Evolutionary conservation across 2,888 invertebrate genomes (phyloP).

Genomic region (Diplolepis rosae): DNA sequence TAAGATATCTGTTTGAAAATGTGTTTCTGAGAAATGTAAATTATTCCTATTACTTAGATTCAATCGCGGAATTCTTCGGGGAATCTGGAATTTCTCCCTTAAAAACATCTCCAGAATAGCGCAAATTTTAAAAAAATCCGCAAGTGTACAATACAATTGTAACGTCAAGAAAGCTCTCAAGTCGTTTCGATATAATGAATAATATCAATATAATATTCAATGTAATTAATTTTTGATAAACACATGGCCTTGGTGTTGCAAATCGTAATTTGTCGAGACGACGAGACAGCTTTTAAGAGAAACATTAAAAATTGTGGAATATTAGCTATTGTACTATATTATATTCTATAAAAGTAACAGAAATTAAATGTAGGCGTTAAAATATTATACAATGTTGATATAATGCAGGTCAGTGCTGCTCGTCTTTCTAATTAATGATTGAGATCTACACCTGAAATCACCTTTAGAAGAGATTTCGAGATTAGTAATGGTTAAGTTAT

Average conservation of each 20-base stretch:
- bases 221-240: conserved; percentile 37
- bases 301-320: conserved; percentile 65
- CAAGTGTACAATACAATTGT: conserved; percentile 15
- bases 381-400: conserved; percentile 51
- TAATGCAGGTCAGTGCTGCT: conserved; percentile 24
- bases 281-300: conserved; percentile 55
- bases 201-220: conserved; percentile 4
- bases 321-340: conserved; percentile 70
- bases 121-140: neutral
- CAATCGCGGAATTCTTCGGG: neutral
- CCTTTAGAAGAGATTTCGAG: neutral
- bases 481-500: conserved; percentile 11
- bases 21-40: conserved; percentile 24
- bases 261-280: conserved; percentile 44
- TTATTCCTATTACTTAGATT: neutral
- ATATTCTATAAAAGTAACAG: conserved; percentile 66
- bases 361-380: conserved; percentile 61
- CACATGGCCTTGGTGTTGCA: conserved; percentile 53
- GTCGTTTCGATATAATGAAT: conserved; percentile 20
- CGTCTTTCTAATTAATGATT: neutral
- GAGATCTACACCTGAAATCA: neutral
- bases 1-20: conserved; percentile 44
- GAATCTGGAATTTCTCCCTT: neutral
- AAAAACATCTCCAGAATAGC: neutral
- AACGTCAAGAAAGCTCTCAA: conserved; percentile 25